These are phyloP conservation scores for Remorina albescens DNA, from an alignment of 2,797 vertebrate species.

Conservation along the genomic window DNA sequence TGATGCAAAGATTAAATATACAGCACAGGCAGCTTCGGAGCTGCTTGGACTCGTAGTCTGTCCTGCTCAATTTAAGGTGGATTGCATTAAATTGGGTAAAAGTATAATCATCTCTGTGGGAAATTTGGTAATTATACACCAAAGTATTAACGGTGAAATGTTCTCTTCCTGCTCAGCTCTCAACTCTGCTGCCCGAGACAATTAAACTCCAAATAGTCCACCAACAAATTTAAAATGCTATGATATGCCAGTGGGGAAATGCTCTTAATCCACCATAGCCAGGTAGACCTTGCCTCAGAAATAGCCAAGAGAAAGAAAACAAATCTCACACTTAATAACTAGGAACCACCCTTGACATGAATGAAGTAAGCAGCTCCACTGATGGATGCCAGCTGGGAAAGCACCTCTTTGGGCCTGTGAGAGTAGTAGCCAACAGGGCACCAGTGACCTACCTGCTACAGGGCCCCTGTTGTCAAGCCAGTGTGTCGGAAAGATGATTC, in stretches of 20 bases:
- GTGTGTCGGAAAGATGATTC: constrained; percentile 37
- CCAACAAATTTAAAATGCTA: not conserved
- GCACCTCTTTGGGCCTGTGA: constrained; percentile 64
- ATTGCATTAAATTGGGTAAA: constrained; percentile 14
- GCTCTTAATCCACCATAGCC: constrained; percentile 15
- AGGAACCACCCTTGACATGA: constrained; percentile 69
- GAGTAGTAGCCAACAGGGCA: constrained; percentile 38
- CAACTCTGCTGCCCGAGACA: constrained; percentile 9
- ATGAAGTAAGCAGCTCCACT: constrained; percentile 59
- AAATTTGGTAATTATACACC: constrained; percentile 1
- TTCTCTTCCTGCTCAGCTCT: constrained; percentile 22
- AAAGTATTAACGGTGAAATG: not conserved
- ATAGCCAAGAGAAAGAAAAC: constrained; percentile 46
- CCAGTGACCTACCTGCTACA: constrained; percentile 38
- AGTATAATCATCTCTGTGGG: not conserved
- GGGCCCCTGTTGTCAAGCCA: constrained; percentile 23
- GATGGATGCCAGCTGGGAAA: constrained; percentile 74
- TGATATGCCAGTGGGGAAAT: constrained; percentile 38
- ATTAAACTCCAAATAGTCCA: constrained; percentile 21
- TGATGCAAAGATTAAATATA: constrained; percentile 1
- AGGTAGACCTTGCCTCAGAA: constrained; percentile 30
- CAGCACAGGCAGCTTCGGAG: not conserved
- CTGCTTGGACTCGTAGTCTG: not conserved
- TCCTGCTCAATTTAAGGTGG: not conserved
- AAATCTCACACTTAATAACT: constrained; percentile 54